Conservation (phyloP, 2,888 invertebrate genomes). For the Galeopsomyia nigrocyanea region DNA sequence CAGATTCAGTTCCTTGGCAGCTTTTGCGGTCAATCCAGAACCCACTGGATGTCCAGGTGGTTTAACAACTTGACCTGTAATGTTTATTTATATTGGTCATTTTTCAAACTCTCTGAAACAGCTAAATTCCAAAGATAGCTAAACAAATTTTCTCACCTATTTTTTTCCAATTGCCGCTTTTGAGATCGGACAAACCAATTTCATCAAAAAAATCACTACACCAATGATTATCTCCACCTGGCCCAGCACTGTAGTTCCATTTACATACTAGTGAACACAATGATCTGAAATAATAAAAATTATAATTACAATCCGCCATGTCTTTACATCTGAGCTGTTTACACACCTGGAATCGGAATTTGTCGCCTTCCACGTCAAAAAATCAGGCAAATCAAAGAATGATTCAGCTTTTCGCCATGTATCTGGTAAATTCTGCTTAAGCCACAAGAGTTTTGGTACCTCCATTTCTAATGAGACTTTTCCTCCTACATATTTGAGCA, state of each 20-base stretch:
- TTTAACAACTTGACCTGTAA: slow-evolving; percentile 71
- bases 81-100: slow-evolving; percentile 9
- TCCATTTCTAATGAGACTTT: slow-evolving; percentile 97
- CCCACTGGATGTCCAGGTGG: slow-evolving; percentile 83
- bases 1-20: slow-evolving; percentile 81
- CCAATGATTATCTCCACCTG: slow-evolving; percentile 77
- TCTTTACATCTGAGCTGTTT: slow-evolving; percentile 4
- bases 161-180: slow-evolving; percentile 75
- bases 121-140: neutral
- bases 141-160: slow-evolving; percentile 72
- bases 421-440: slow-evolving; percentile 80
- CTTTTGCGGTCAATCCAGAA: slow-evolving; percentile 73
- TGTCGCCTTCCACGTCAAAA: slow-evolving; percentile 93
- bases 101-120: no score
- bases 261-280: slow-evolving; percentile 94
- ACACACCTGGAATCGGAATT: slow-evolving; percentile 76
- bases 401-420: slow-evolving; percentile 81
- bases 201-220: slow-evolving; percentile 77
- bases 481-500: slow-evolving; percentile 90
- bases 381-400: slow-evolving; percentile 95
- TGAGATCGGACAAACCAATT: slow-evolving; percentile 83
- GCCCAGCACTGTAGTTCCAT: slow-evolving; percentile 87
- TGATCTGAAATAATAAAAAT: slow-evolving; percentile 74
- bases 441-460: slow-evolving; percentile 93
- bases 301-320: neutral